Evolutionary conservation across 2,888 invertebrate genomes (phyloP).

Genomic region (Allacma fusca): DNA sequence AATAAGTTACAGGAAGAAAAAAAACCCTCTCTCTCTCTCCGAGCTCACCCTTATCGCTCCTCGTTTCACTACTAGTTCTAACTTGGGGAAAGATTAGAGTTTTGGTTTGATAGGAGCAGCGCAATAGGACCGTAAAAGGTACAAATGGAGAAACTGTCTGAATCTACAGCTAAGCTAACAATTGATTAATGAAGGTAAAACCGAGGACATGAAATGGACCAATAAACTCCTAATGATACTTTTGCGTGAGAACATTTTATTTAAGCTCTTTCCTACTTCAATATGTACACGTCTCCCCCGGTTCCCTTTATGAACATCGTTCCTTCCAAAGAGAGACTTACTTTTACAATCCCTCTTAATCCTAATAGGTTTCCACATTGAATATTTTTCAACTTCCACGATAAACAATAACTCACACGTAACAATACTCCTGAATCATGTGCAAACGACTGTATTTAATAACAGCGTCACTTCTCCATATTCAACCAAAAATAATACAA

Average conservation of each 20-base stretch:
- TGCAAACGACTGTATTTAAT: no score
- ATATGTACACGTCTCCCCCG: neutral
- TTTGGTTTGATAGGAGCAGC: conserved; percentile 23
- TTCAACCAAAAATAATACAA: no score
- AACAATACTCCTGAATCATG: neutral
- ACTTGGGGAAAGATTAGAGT: conserved; percentile 19
- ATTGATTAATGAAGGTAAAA: conserved; percentile 28
- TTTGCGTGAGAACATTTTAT: conserved; percentile 35
- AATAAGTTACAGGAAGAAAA: neutral
- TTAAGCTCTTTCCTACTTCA: neutral
- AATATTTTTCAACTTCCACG: conserved; percentile 1
- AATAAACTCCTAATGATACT: conserved; percentile 35
- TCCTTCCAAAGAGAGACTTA: neutral
- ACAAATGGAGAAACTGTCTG: conserved; percentile 23
- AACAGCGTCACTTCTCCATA: no score
- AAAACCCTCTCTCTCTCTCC: neutral
- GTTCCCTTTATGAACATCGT: neutral
- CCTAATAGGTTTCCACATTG: neutral
- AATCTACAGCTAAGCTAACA: conserved; percentile 21
- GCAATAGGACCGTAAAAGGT: conserved; percentile 21
- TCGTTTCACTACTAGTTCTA: neutral
- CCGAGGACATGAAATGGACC: conserved; percentile 28
- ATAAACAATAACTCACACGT: neutral
- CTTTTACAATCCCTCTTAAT: neutral
- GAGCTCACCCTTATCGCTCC: neutral